Base-by-base conservation (phyloP, 2,797 vertebrate species). In the Betta splendens region DNA sequence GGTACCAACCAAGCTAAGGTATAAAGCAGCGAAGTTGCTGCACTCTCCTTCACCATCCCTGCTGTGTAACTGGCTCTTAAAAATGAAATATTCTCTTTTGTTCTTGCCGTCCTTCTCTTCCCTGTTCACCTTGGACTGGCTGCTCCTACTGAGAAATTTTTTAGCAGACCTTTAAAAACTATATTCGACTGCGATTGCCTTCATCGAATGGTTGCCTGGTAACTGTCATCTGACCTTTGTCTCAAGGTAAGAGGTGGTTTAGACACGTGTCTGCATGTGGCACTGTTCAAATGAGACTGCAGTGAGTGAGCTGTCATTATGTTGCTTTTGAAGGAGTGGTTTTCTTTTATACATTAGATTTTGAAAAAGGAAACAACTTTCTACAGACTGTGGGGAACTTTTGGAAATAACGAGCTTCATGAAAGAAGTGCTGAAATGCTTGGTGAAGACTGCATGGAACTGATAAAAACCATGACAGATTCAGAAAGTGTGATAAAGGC, bases 141-240 rank as follows among this genome's bases (percentile, higher is more conserved):
- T 1, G 2, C 33, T 35, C 10, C 38, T 1, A 20, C 21, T 4
- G 0, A 16, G 31, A 13, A 17, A 26, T 18, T 25, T 46, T 43
- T 51, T 5, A 43, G 15, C 11, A 44, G 29, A 35, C 18, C 48
- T 42, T 72, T 7, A 31, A 21, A 58, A 66, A 38, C 21, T 10
- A 17, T 33, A 33, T 40, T 57, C 1, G 9, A 51, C 32, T 43
- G 15, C 33, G 38, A 47, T 25, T 35, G 48, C 25, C 49, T 58
- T 29, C 7, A 17, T 51, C 32, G 9, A 50, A 17, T 2, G 16
- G 77, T 80, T 79, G 81, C 72, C 63, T 62, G 48, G 74, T 36
- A 83, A 83, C 76, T 29, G 65, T 18, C 45, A 54, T 16, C 9
- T 64, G 47, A 73, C 49, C 46, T 73, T 51, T 59, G 9, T 23